A percentile compares a stretch with the other conserved stretches of the same genome.
Conservation (phyloP, 2,113 vertebrate genomes). For the Strix uralensis region DNA sequence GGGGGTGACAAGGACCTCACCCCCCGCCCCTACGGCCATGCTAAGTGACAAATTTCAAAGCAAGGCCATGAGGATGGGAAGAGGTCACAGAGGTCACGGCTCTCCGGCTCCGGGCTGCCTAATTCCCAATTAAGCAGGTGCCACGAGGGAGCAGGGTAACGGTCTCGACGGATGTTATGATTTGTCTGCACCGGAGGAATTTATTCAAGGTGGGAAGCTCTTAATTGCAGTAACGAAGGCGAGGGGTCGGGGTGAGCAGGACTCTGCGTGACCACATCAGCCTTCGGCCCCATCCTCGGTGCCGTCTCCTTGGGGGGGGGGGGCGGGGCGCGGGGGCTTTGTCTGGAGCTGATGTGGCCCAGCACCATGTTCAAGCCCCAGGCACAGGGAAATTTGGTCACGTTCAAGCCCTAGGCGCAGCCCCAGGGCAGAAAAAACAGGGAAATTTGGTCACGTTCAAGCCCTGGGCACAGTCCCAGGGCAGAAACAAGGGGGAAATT, state of each 20-base stretch:
- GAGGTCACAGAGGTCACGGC: background rate
- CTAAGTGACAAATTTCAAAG: slow-evolving; percentile 9
- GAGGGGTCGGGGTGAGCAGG: background rate
- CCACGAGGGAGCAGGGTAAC: background rate
- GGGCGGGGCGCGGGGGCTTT: too few species aligned
- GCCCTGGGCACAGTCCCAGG: background rate
- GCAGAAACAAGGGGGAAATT: background rate
- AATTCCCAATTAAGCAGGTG: background rate
- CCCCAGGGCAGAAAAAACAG: background rate
- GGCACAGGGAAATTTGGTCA: background rate
- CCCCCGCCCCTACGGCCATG: background rate
- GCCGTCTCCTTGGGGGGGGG: accelerated
- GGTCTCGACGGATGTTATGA: background rate
- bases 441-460: too few species aligned
- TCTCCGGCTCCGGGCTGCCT: background rate
- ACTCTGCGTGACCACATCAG: background rate
- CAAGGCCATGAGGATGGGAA: background rate
- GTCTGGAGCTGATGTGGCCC: background rate
- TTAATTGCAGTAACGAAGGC: slow-evolving; percentile 18
- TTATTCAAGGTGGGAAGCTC: background rate
- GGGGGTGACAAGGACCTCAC: accelerated
- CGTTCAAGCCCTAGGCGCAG: background rate
- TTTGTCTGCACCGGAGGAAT: background rate
- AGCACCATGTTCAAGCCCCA: accelerated
- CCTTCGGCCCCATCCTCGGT: accelerated